Evolutionary conservation across 2,113 vertebrate genomes (phyloP).

Genomic region (Chaetops frenatus): DNA sequence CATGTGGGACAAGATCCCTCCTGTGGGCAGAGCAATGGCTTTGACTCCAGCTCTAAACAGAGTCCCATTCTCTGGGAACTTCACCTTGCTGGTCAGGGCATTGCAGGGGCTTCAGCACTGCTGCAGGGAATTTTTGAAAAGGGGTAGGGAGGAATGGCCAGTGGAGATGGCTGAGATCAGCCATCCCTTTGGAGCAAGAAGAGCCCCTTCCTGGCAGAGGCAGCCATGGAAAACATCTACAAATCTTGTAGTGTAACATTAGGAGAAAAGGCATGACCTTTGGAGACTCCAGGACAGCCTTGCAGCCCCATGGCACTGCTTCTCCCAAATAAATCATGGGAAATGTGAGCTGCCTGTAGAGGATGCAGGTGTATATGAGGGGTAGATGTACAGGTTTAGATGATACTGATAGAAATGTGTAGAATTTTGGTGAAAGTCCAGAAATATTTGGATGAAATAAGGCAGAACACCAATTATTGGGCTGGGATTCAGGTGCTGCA

Average conservation of each 20-base stretch:
- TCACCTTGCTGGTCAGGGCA: fast-evolving
- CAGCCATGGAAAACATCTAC: background rate
- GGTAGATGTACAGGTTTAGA: background rate
- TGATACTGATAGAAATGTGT: fast-evolving
- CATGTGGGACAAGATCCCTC: background rate
- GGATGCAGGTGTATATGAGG: background rate
- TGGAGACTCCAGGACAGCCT: background rate
- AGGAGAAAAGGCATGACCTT: conserved; percentile 4
- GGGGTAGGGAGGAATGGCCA: fast-evolving
- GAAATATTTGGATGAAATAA: background rate
- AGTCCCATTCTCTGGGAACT: background rate
- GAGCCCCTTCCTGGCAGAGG: background rate
- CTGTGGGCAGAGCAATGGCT: background rate
- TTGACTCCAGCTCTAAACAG: background rate
- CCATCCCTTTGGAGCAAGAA: background rate
- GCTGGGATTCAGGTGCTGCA: background rate
- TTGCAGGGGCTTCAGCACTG: background rate
- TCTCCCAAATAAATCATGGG: background rate
- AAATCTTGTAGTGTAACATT: background rate
- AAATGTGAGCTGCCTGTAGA: fast-evolving
- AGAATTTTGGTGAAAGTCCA: background rate
- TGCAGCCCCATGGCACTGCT: fast-evolving
- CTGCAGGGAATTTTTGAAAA: background rate
- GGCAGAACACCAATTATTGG: background rate
- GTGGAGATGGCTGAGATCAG: background rate